Base-by-base conservation (phyloP, 2,888 invertebrate species). In the Holacanthella duospinosa region DNA sequence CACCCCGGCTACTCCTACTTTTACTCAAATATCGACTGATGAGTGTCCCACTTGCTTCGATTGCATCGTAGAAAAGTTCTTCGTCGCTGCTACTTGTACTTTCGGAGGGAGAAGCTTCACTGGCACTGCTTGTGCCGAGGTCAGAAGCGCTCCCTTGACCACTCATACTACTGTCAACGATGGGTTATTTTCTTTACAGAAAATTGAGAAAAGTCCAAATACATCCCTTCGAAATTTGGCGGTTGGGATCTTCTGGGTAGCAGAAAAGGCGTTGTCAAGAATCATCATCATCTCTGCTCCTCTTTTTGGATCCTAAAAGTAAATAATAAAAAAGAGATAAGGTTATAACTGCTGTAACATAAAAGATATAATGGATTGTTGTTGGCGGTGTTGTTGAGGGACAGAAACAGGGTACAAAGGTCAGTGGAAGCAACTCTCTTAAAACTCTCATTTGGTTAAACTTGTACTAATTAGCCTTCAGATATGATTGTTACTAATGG, bases 11-110 rank as follows among this genome's bases (percentile, higher is more conserved):
- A 12, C 29, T 57, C 24, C 57, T 3, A 19, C 12, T 19, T 9
- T 36, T 29, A 44, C 19, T 43, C 9, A 59, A n/a, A 27, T 26
- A 44, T 25, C 59, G 3, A 48, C 44, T 26, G 24, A 59, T 59
- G 19, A 59, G 36, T 3, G 59, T 59, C 25, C 59, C 59, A 43
- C 29, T 43, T n/a, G 6, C 26, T 2, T 59, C 59, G n/a, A 43
- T 29, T 3, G 48, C 59, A 59, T 59, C 59, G 21, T 26, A 43
- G 26, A 44, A 59, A 3, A 36, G 6, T 26, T 59, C 59, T 2
- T 59, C 59, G 2, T 43, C 59, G 16, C 25, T 25, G 48, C 19
- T n/a, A n/a, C 19, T 4, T 9, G 4, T 21, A 16, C 19, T 4
- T 48, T 9, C 6, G 36, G 36, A 36, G 16, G 36, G 6, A 16